Percentiles rank a stretch among this genome's conserved stretches.
These are phyloP conservation scores for Synanthedon tipuliformis DNA, from an alignment of 2,888 invertebrate genomes.

Conservation along the genomic window DNA sequence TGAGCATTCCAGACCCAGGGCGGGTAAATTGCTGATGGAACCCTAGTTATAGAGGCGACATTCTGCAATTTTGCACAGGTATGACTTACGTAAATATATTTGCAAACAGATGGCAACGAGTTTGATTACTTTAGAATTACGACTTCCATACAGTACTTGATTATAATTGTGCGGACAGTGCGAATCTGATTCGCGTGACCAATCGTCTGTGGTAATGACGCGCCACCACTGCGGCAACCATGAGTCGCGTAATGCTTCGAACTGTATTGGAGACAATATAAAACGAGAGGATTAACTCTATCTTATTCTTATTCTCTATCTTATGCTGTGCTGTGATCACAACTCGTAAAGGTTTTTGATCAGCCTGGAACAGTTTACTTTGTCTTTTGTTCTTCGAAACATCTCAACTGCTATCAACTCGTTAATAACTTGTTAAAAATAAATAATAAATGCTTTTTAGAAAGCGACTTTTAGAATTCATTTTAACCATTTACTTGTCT, in stretches of 20 bases:
- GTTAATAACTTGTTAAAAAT: too few relatives aligned
- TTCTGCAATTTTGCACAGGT: background rate
- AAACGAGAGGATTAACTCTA: background rate
- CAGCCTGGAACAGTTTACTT: too few relatives aligned
- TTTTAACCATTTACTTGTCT: too few relatives aligned
- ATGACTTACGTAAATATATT: slow-evolving; percentile 17
- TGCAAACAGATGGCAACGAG: slow-evolving; percentile 47
- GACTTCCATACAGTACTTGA: slow-evolving; percentile 55
- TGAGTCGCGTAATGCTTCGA: slow-evolving; percentile 1
- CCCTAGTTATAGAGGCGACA: background rate
- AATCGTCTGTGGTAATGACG: slow-evolving; percentile 57
- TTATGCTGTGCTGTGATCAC: too few relatives aligned
- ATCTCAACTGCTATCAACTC: too few relatives aligned
- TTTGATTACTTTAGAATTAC: slow-evolving; percentile 68
- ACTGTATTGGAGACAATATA: background rate
- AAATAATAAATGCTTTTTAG: too few relatives aligned
- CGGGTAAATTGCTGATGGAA: background rate
- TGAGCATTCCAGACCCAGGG: background rate
- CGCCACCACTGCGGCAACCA: slow-evolving; percentile 36
- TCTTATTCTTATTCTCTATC: too few relatives aligned
- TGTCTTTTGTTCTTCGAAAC: too few relatives aligned
- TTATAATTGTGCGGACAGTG: slow-evolving; percentile 67
- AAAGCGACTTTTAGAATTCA: too few relatives aligned
- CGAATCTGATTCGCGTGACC: slow-evolving; percentile 65
- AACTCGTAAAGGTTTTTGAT: too few relatives aligned